Conservation (phyloP, 1,140 invertebrate species). For the Odontomachus brunneus region DNA sequence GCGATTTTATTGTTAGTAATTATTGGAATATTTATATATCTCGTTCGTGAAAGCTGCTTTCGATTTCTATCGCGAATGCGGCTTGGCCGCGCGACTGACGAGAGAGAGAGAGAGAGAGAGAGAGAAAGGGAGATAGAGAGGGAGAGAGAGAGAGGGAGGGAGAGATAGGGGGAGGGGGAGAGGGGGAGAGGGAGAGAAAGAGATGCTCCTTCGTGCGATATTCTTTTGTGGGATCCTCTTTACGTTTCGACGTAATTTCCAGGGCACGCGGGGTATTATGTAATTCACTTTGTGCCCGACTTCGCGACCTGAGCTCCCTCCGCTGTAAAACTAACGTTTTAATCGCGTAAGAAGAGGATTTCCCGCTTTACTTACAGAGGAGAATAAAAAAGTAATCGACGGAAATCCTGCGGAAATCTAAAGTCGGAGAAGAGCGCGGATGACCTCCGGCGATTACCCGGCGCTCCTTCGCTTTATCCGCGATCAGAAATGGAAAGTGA, state of each 20-base stretch:
- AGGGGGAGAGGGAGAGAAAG: too few species aligned
- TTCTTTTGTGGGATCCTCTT: constrained; percentile 18
- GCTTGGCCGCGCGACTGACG: not conserved
- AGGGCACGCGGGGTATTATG: constrained; percentile 31
- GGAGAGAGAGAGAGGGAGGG: too few species aligned
- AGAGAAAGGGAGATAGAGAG: too few species aligned
- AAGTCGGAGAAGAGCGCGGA: constrained; percentile 49
- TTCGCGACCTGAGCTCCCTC: constrained; percentile 51
- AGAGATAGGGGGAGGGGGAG: too few species aligned
- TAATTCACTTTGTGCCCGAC: constrained; percentile 55
- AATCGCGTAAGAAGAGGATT: constrained; percentile 61
- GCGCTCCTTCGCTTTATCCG: constrained; percentile 62
- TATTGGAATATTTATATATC: constrained; percentile 38
- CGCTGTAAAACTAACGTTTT: constrained; percentile 61
- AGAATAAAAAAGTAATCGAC: constrained; percentile 42
- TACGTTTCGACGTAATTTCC: constrained; percentile 27
- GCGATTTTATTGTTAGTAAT: constrained; percentile 50
- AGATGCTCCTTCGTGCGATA: not conserved
- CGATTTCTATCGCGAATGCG: constrained; percentile 35
- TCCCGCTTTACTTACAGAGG: constrained; percentile 59
- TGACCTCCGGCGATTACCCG: constrained; percentile 42
- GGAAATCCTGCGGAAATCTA: constrained; percentile 54
- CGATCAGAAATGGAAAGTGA: constrained; percentile 79
- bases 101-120: too few species aligned
- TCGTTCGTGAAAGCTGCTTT: constrained; percentile 34